These are phyloP conservation scores for Phymorhynchus buccinoides DNA, from an alignment of 1,140 invertebrate genomes.

Conservation along the genomic window DNA sequence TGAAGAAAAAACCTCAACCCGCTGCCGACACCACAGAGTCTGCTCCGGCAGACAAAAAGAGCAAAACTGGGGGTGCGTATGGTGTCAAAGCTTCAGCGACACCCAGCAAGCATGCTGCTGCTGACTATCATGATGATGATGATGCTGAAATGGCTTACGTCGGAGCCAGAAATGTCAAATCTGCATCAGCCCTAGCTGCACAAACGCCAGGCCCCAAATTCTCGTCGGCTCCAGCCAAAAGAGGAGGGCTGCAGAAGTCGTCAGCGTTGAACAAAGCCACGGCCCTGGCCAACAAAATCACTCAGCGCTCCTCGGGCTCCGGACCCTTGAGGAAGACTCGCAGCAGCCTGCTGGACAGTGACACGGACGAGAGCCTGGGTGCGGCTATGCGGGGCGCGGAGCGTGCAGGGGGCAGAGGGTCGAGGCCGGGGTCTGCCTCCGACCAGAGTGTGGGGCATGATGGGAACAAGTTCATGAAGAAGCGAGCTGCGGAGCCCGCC, in stretches of 20 bases:
- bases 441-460: conserved; percentile 56
- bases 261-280: conserved; percentile 56
- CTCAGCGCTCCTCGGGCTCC: conserved; percentile 39
- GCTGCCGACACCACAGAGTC: neutral
- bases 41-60: neutral
- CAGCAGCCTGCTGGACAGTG: conserved; percentile 50
- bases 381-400: neutral
- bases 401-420: conserved; percentile 4
- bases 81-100: neutral
- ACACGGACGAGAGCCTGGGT: conserved; percentile 50
- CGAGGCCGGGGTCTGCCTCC: conserved; percentile 46
- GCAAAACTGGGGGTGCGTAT: neutral
- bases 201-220: neutral
- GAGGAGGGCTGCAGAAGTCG: conserved; percentile 29
- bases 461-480: conserved; percentile 61
- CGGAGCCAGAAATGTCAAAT: neutral
- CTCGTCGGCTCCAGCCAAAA: neutral
- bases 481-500: conserved; percentile 4
- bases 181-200: neutral
- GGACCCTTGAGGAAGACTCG: conserved; percentile 7
- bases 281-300: conserved; percentile 49
- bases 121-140: neutral
- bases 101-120: neutral
- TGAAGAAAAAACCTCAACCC: conserved; percentile 54
- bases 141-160: conserved; percentile 25